Percentiles rank a stretch among this genome's conserved stretches.
These are phyloP conservation scores for Torymus texanus DNA, from an alignment of 2,888 invertebrate species.

Conservation along the genomic window DNA sequence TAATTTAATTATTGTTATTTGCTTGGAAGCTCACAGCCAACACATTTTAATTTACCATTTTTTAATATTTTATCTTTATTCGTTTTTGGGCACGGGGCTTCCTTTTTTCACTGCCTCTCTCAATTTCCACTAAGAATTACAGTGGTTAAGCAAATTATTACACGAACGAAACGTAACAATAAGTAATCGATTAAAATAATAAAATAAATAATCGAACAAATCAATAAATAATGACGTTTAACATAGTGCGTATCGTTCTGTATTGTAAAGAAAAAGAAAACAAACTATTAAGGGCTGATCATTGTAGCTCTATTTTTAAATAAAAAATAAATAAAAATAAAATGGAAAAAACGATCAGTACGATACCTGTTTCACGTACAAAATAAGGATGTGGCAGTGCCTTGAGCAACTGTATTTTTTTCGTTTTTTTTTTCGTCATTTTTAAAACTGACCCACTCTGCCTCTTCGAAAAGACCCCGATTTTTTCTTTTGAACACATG, in stretches of 20 bases:
- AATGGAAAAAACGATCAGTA: slow-evolving; percentile 56
- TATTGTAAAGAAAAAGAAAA: slow-evolving; percentile 31
- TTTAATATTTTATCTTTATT: slow-evolving; percentile 66
- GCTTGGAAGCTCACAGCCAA: slow-evolving; percentile 76
- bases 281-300: slow-evolving; percentile 37
- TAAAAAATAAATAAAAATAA: slow-evolving; percentile 41
- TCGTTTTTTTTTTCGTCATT: slow-evolving; percentile 22
- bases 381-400: slow-evolving; percentile 72
- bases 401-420: slow-evolving; percentile 71
- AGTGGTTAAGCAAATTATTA: slow-evolving; percentile 52
- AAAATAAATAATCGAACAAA: slow-evolving; percentile 54
- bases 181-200: slow-evolving; percentile 50
- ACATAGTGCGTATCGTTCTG: slow-evolving; percentile 46
- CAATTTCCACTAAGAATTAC: slow-evolving; percentile 56
- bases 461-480: slow-evolving; percentile 63
- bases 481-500: slow-evolving; percentile 72
- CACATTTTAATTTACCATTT: slow-evolving; percentile 70
- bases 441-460: slow-evolving; percentile 65
- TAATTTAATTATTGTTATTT: slow-evolving; percentile 76
- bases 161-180: slow-evolving; percentile 43
- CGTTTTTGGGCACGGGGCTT: slow-evolving; percentile 68
- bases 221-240: slow-evolving; percentile 52
- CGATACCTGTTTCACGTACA: slow-evolving; percentile 58
- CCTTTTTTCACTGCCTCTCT: slow-evolving; percentile 58
- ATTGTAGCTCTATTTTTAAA: slow-evolving; percentile 37